Evolutionary conservation across 2,113 vertebrate genomes (phyloP), one percentile per base, ranked within the genome.

Genomic region (Crotophaga sulcirostris): DNA sequence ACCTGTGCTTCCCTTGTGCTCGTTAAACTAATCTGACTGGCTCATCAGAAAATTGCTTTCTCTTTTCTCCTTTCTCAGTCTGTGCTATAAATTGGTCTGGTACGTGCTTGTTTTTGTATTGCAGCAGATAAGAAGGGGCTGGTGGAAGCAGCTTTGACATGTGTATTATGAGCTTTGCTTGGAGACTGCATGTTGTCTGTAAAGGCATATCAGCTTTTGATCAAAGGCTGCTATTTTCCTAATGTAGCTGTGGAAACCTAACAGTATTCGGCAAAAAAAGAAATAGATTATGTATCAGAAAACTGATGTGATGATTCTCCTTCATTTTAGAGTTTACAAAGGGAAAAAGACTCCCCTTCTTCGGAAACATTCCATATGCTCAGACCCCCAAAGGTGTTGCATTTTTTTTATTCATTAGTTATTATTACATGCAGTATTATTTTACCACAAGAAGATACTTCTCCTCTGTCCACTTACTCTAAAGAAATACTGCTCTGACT

Each of bases 291-390:
- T 96, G 55, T 95, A 45, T 96, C 72, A 74, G 90, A 97, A 97
- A 94, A 98, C 99, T 99, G 97, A 99, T 98, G 97, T 97, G 97
- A 98, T 99, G 98, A 99, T 99, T 99, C 98, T 99, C 98, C 98
- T 99, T 99, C 98, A 97, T 99, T 99, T 99, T 99, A 99, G 99
- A 99, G 98, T 97, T 98, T 99, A 99, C 99, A 99, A 98, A 99
- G 99, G 98, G 99, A 99, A 98, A 99, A 99, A 99, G 99, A 99
- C 98, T 99, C 99, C 98, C 99, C 99, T 98, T 99, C 99, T 98
- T 98, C 99, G 99, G 99, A 99, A 98, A 98, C 99, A 98, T 99
- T 99, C 99, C 99, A 99, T 99, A 99, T 99, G 99, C 99, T 99
- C 99, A 99, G 98, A 97, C 98, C 99, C 98, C 99, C 99, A 98